A percentile compares a stretch with the other conserved stretches of the same genome.
Conservation (phyloP, 2,113 vertebrate genomes). For the Phrynosoma platyrhinos region DNA sequence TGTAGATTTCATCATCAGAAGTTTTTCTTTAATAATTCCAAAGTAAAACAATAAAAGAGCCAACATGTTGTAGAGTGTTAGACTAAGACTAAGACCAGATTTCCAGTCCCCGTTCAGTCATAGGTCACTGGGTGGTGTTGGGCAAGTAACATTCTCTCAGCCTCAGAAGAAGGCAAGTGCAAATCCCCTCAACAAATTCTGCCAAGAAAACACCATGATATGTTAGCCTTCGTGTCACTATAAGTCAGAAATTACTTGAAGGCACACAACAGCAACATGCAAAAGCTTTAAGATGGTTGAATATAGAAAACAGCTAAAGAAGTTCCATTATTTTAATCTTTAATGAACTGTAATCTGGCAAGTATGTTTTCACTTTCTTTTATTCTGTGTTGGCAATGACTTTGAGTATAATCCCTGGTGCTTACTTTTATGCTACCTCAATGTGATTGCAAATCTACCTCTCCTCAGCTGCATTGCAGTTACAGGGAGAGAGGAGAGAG, state of each 20-base stretch:
- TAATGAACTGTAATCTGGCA: constrained; percentile 69
- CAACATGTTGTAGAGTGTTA: too few relatives aligned
- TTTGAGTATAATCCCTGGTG: constrained; percentile 65
- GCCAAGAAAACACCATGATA: too few relatives aligned
- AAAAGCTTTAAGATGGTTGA: constrained; percentile 62
- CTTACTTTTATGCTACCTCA: constrained; percentile 65
- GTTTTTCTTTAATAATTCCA: constrained; percentile 67
- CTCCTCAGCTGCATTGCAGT: constrained; percentile 64
- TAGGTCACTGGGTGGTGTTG: too few relatives aligned
- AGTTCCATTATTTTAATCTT: constrained; percentile 62
- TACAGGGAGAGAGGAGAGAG: constrained; percentile 61
- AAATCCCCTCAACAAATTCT: too few relatives aligned
- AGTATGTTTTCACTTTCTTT: constrained; percentile 67
- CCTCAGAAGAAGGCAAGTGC: too few relatives aligned
- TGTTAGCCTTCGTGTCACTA: too few relatives aligned
- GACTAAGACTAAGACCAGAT: too few relatives aligned
- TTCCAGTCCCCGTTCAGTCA: too few relatives aligned
- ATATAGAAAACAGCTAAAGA: constrained; percentile 43
- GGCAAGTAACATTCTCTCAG: too few relatives aligned
- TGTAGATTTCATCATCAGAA: constrained; percentile 43
- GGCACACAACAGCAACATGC: neutral
- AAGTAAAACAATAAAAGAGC: constrained; percentile 54
- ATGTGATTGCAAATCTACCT: constrained; percentile 63
- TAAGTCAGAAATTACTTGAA: too few relatives aligned
- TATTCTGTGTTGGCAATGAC: constrained; percentile 64